phyloP scores from a whole-genome alignment of 2,888 invertebrate genomes.

The Xanthia togata region DNA sequence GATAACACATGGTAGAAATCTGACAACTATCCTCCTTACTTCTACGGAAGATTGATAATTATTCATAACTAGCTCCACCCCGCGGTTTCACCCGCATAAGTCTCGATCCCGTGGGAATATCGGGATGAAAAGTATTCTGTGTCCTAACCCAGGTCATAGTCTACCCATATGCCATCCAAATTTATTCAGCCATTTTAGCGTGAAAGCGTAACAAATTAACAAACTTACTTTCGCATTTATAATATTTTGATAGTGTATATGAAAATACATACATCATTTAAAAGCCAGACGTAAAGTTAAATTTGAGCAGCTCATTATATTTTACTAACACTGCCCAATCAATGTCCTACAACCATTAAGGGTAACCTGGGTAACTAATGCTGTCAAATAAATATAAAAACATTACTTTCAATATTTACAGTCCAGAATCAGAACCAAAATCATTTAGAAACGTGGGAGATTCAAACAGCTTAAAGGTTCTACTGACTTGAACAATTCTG shows the following conservation, averaged over 20 bases:
- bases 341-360: background rate
- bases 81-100: too few species aligned
- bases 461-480: background rate
- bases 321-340: background rate
- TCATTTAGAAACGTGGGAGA: background rate
- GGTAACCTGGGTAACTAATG: background rate
- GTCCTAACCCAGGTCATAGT: too few species aligned
- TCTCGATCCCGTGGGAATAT: too few species aligned
- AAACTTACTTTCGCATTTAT: too few species aligned
- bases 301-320: background rate
- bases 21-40: background rate
- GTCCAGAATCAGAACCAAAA: background rate
- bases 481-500: slow-evolving; percentile 10
- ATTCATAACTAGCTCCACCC: background rate
- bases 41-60: background rate
- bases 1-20: background rate
- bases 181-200: too few species aligned
- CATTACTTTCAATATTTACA: background rate
- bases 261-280: background rate
- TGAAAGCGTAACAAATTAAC: too few species aligned
- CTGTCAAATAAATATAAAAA: background rate
- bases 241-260: too few species aligned
- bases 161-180: too few species aligned
- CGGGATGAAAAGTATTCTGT: too few species aligned
- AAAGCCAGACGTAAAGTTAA: background rate